These are phyloP conservation scores for Myiozetetes cayanensis DNA, from an alignment of 2,113 vertebrate species.

Conservation along the genomic window DNA sequence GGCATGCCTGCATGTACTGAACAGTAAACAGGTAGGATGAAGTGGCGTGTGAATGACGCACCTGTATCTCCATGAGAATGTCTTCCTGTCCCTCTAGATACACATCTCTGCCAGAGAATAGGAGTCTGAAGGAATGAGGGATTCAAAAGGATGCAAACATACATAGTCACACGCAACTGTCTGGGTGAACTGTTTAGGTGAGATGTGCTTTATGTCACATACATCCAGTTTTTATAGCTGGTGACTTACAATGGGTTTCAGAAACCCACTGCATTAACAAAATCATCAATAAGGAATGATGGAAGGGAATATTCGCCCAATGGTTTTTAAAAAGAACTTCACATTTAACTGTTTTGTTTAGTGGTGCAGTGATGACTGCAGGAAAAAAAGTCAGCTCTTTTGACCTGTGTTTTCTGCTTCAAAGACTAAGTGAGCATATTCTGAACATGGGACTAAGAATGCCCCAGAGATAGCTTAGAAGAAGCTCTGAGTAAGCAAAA, in stretches of 20 bases:
- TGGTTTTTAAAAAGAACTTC: neutral
- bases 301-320: neutral
- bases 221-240: neutral
- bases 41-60: neutral
- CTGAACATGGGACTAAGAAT: neutral
- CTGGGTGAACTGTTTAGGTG: neutral
- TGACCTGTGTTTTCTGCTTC: neutral
- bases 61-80: neutral
- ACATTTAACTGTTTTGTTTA: neutral
- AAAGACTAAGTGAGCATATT: neutral
- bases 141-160: neutral
- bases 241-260: neutral
- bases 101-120: neutral
- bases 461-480: neutral
- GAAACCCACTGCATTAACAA: neutral
- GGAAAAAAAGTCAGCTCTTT: neutral
- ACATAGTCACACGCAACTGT: neutral
- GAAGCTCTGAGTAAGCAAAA: neutral
- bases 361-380: neutral
- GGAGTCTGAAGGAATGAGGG: neutral
- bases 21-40: neutral
- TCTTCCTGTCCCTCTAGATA: neutral
- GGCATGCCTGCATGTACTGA: neutral
- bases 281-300: neutral
- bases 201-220: neutral